Conservation (phyloP, 1,140 invertebrate species). For the Sminthurinus signatus region DNA sequence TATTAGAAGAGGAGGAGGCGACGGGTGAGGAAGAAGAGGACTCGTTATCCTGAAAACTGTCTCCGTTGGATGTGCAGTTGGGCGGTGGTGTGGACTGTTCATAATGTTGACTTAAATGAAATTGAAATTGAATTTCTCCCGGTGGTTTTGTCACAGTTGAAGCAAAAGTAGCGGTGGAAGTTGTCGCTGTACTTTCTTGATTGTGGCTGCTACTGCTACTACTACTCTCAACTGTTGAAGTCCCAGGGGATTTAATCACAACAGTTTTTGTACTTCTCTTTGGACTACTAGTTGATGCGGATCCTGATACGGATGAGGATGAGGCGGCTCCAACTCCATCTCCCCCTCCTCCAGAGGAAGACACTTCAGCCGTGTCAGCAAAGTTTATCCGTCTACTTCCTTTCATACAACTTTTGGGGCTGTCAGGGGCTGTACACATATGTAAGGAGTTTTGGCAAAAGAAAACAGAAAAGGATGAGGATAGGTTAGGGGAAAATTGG, state of each 20-base stretch:
- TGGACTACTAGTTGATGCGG: conserved; percentile 15
- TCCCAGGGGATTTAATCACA: conserved; percentile 30
- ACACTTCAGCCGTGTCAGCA: conserved; percentile 13
- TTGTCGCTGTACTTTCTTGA: neutral
- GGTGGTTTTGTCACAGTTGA: conserved; percentile 14
- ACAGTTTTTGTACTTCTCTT: conserved; percentile 31
- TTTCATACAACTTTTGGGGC: conserved; percentile 41
- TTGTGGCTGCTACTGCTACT: too few relatives aligned
- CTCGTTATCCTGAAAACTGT: conserved; percentile 17
- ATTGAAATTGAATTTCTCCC: conserved; percentile 31
- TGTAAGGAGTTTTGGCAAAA: too few relatives aligned
- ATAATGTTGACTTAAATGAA: conserved; percentile 37
- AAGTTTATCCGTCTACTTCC: conserved; percentile 35
- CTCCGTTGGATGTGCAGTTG: conserved; percentile 40
- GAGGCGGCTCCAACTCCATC: neutral
- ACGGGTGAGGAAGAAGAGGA: neutral
- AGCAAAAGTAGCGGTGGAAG: neutral
- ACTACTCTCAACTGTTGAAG: too few relatives aligned
- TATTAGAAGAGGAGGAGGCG: neutral
- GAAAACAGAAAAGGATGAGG: too few relatives aligned
- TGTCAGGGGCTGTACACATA: conserved; percentile 37
- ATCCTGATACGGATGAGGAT: conserved; percentile 9
- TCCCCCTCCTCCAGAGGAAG: too few relatives aligned
- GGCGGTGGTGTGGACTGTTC: conserved; percentile 36
- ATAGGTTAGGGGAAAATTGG: too few relatives aligned